Evolutionary conservation across 2,797 vertebrate species (phyloP), one percentile per base, ranked within the genome.

Genomic region (Limosa lapponica): DNA sequence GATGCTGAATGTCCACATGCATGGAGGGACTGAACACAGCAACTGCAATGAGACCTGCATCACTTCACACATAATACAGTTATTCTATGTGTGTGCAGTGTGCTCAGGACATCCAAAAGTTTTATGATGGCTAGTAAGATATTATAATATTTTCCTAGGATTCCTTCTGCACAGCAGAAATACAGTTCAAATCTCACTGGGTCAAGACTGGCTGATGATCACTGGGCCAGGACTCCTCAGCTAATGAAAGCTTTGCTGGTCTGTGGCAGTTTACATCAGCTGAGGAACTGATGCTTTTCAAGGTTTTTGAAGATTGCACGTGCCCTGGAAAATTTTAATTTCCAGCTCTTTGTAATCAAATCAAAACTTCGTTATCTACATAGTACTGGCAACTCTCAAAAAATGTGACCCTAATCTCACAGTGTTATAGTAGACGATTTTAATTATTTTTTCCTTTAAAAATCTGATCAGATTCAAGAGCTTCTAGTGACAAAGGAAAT

Each of bases 401-500:
- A 82, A 41, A 30, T 6, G 10, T 44, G 90, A 65, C 23, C 48
- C 10, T 71, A 59, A 69, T n/a, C 37, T 77, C 32, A 6, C 16
- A 37, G 52, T 54, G 12, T 52, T 75, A 34, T 46, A 65, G 20
- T 11, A 81, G 13, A 46, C 5, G 1, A 75, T 70, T 66, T 85
- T 36, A 74, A 85, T 89, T 41, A 37, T 49, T 83, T 64, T 87
- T 79, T 64, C 30, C 34, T 84, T 87, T 89, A 88, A 89, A 91
- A 88, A 65, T 51, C 34, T 4, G 6, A 34, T 75, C 32, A 52
- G 43, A 85, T 78, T 77, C 59, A 49, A 82, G 55, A 67, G 13
- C 32, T 77, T 82, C 52, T 67, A 52, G 18, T 18, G 30, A 66
- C 52, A 87, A 67, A 73, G 15, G 82, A 85, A 46, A 87, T 10